These are phyloP conservation scores for Tromatobia lineatoria DNA, from an alignment of 2,888 invertebrate species.

Conservation along the genomic window DNA sequence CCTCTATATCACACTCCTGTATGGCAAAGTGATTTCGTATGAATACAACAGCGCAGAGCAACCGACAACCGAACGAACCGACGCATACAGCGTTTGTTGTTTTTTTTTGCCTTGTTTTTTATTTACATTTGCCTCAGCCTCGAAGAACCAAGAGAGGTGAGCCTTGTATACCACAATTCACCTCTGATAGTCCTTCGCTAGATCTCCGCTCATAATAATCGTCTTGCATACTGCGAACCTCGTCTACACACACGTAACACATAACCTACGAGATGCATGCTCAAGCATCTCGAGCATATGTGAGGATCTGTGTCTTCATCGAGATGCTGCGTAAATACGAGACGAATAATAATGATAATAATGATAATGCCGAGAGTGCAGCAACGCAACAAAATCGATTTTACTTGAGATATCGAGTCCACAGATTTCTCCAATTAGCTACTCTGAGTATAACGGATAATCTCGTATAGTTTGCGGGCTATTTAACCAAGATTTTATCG, in stretches of 20 bases:
- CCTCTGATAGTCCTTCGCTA: constrained; percentile 22
- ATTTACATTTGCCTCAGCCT: constrained; percentile 7
- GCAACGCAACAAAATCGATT: constrained; percentile 35
- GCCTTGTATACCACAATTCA: constrained; percentile 30
- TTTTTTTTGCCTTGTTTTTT: constrained; percentile 6
- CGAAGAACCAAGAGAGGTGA: constrained; percentile 14
- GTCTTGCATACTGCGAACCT: constrained; percentile 7
- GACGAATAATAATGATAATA: constrained; percentile 5
- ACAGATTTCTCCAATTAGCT: constrained; percentile 50
- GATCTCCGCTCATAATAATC: constrained; percentile 21
- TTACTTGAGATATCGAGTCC: constrained; percentile 20
- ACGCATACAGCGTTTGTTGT: constrained; percentile 29
- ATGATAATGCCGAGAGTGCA: constrained; percentile 19
- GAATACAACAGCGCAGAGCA: constrained; percentile 6
- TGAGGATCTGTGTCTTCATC: constrained; percentile 32
- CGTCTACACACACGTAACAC: background rate
- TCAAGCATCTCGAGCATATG: background rate
- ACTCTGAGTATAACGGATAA: constrained; percentile 4
- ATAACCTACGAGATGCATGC: constrained; percentile 20
- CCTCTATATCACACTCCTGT: background rate
- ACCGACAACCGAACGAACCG: constrained; percentile 24
- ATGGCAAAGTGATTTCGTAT: constrained; percentile 20
- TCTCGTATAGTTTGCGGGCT: background rate
- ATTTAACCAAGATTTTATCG: constrained; percentile 27
- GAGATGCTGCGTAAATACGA: constrained; percentile 22